phyloP scores from a whole-genome alignment of 2,888 invertebrate genomes.

The Eupithecia subumbrata region DNA sequence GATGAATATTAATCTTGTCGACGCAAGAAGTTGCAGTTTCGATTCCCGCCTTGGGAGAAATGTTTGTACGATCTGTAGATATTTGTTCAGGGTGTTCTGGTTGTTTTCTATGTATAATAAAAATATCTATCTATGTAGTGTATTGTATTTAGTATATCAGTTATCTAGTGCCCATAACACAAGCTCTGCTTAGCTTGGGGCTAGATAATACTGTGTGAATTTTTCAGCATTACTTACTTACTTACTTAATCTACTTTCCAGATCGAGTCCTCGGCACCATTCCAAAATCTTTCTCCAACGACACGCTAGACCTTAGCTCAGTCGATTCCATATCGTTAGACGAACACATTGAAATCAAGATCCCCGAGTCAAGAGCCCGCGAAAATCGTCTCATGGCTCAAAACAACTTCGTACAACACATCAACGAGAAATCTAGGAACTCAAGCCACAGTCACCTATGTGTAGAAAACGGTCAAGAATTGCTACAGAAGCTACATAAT shows the following conservation, averaged over 20 bases:
- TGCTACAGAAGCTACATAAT: constrained; percentile 52
- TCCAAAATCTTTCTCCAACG: constrained; percentile 84
- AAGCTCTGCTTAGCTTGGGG: too few species aligned
- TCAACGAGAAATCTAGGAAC: constrained; percentile 74
- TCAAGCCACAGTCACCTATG: constrained; percentile 70
- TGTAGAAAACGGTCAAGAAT: constrained; percentile 70
- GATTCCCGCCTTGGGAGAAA: too few species aligned
- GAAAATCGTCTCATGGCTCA: constrained; percentile 80
- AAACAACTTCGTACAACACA: constrained; percentile 76
- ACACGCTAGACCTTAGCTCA: constrained; percentile 85
- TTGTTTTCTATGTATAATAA: too few species aligned
- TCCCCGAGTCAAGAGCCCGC: constrained; percentile 78
- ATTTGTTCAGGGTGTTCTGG: too few species aligned
- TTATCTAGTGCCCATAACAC: too few species aligned
- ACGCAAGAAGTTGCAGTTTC: too few species aligned
- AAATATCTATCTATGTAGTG: too few species aligned
- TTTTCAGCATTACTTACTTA: too few species aligned
- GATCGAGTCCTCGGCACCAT: constrained; percentile 80
- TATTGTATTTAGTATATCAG: too few species aligned
- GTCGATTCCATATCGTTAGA: constrained; percentile 85
- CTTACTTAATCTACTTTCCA: constrained; percentile 57
- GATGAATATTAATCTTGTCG: neutral
- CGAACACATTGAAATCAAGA: constrained; percentile 85
- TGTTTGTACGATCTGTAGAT: too few species aligned
- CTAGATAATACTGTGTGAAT: too few species aligned